phyloP scores from a whole-genome alignment of 2,113 vertebrate genomes.

The Malurus elegans region DNA sequence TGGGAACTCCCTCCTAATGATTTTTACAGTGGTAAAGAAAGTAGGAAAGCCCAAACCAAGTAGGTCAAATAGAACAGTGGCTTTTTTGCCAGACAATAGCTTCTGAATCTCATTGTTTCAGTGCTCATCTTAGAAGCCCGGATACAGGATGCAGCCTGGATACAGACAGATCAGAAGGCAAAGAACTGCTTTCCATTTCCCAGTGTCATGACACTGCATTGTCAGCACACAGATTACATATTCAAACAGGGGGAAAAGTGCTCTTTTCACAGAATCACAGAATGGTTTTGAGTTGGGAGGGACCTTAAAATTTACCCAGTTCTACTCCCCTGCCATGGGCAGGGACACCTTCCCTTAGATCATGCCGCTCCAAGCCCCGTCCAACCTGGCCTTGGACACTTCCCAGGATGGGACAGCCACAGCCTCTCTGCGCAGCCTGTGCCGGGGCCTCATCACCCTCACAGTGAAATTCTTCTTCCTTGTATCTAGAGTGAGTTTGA shows the following conservation, averaged over 20 bases:
- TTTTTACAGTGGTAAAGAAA: not conserved
- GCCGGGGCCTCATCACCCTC: not conserved
- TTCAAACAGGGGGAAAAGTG: fast-evolving
- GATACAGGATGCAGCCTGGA: not conserved
- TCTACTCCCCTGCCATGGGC: not conserved
- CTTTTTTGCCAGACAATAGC: not conserved
- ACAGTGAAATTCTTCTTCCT: not conserved
- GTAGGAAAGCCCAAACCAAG: not conserved
- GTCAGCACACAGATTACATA: not conserved
- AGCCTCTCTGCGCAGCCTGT: not conserved
- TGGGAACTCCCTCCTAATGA: not conserved
- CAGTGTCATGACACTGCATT: not conserved
- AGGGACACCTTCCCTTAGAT: not conserved
- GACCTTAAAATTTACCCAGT: not conserved
- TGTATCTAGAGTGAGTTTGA: not conserved
- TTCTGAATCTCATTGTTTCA: not conserved
- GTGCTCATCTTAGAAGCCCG: not conserved
- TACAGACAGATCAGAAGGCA: not conserved
- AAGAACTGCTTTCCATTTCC: not conserved
- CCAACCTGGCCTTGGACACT: not conserved
- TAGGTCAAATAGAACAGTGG: not conserved
- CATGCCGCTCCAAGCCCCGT: fast-evolving
- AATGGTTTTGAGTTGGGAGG: not conserved
- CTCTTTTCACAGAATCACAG: not conserved
- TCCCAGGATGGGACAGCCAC: not conserved